Percentiles rank a stretch among this genome's conserved stretches.
phyloP scores from a whole-genome alignment of 1,140 invertebrate species.

The Ceratina calcarata region DNA sequence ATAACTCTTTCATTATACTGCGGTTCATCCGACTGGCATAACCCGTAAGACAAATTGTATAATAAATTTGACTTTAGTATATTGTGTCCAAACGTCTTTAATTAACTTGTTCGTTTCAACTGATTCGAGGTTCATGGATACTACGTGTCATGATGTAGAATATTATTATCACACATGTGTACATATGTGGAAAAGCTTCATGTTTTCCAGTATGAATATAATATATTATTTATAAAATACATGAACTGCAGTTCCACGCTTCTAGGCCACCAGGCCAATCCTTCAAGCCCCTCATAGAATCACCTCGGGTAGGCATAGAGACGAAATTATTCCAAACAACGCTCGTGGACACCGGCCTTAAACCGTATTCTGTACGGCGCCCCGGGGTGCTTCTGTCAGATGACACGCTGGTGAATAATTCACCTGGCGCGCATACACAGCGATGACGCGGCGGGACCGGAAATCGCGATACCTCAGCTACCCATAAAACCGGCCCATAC shows the following conservation, averaged over 20 bases:
- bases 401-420: conserved; percentile 66
- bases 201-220: conserved; percentile 38
- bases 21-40: neutral
- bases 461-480: conserved; percentile 50
- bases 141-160: no score
- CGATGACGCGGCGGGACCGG: conserved; percentile 54
- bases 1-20: neutral
- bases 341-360: conserved; percentile 55
- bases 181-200: no score
- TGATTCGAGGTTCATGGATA: no score
- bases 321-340: conserved; percentile 59
- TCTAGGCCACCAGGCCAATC: conserved; percentile 23
- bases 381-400: conserved; percentile 62
- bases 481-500: conserved; percentile 29
- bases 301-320: conserved; percentile 1
- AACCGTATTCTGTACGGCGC: conserved; percentile 58
- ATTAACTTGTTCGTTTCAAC: no score
- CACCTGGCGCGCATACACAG: conserved; percentile 51
- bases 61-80: no score
- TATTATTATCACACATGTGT: no score
- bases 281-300: conserved; percentile 53
- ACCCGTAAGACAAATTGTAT: neutral
- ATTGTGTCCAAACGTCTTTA: no score
- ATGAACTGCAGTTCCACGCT: conserved; percentile 18
- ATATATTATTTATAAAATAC: conserved; percentile 4